Conservation (phyloP, 2,113 vertebrate species). For the Monarcha castaneiventris region DNA sequence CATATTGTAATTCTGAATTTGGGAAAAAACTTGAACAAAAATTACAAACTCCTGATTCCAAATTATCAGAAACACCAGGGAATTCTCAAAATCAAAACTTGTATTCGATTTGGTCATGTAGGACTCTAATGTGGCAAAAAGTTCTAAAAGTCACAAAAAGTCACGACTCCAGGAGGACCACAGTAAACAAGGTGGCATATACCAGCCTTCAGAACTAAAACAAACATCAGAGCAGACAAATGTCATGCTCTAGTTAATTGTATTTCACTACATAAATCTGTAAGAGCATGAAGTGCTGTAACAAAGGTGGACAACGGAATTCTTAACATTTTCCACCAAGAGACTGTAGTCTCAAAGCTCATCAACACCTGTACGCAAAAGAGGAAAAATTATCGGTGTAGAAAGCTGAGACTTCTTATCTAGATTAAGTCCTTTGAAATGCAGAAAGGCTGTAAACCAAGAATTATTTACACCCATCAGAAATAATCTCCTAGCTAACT, state of each 20-base stretch:
- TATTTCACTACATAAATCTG: not conserved
- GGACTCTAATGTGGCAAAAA: not conserved
- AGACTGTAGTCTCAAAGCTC: not conserved
- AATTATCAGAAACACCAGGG: not conserved
- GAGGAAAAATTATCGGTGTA: not conserved
- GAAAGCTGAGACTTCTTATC: constrained; percentile 7
- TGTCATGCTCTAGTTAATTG: not conserved
- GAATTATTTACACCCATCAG: constrained; percentile 22
- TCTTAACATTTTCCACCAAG: not conserved
- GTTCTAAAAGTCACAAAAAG: not conserved
- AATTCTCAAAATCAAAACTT: not conserved
- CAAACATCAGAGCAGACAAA: not conserved
- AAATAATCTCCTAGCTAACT: constrained; percentile 41
- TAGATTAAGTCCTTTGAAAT: constrained; percentile 5
- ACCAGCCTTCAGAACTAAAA: not conserved
- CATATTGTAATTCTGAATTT: not conserved
- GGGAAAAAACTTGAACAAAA: not conserved
- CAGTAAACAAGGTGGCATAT: not conserved
- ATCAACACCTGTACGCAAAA: not conserved
- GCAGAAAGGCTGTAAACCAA: constrained; percentile 13
- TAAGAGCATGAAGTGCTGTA: not conserved
- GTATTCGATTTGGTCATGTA: not conserved
- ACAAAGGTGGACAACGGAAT: not conserved
- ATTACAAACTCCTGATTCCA: not conserved
- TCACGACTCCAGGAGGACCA: not conserved